Evolutionary conservation across 2,113 vertebrate species (phyloP).

Genomic region (Phoxinus phoxinus): DNA sequence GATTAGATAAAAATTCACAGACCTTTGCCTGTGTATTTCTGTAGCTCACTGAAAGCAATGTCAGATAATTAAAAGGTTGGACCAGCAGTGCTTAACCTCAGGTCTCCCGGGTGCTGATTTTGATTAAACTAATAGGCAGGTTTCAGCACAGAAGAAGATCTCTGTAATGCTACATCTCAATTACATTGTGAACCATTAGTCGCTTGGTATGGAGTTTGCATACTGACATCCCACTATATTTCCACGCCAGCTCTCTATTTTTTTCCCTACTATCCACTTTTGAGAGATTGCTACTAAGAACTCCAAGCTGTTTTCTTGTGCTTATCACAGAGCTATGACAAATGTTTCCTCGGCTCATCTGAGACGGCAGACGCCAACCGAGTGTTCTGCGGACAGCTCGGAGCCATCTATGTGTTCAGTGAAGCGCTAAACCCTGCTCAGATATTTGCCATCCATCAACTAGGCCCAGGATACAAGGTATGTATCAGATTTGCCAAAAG

Average conservation of each 20-base stretch:
- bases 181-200: constrained; percentile 1
- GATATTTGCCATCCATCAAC: constrained; percentile 98
- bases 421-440: constrained; percentile 97
- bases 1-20: constrained; percentile 10
- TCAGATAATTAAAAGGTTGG: constrained; percentile 36
- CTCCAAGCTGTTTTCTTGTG: background rate
- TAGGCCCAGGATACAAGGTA: constrained; percentile 97
- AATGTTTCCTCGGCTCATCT: constrained; percentile 97
- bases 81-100: constrained; percentile 36
- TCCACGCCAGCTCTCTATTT: background rate
- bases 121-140: constrained; percentile 35
- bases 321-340: constrained; percentile 89
- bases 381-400: constrained; percentile 96
- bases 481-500: constrained; percentile 62
- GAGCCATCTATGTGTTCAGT: constrained; percentile 94
- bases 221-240: background rate
- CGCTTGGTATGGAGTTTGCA: background rate
- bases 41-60: constrained; percentile 3
- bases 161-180: constrained; percentile 1
- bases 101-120: constrained; percentile 22
- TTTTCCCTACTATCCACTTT: background rate
- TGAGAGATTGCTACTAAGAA: background rate
- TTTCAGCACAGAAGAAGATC: constrained; percentile 19
- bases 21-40: constrained; percentile 11
- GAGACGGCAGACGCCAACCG: constrained; percentile 96